A percentile compares a stretch with the other conserved stretches of the same genome.
phyloP scores from a whole-genome alignment of 1,140 invertebrate genomes.

The Pseudomyrmex dendroicus region DNA sequence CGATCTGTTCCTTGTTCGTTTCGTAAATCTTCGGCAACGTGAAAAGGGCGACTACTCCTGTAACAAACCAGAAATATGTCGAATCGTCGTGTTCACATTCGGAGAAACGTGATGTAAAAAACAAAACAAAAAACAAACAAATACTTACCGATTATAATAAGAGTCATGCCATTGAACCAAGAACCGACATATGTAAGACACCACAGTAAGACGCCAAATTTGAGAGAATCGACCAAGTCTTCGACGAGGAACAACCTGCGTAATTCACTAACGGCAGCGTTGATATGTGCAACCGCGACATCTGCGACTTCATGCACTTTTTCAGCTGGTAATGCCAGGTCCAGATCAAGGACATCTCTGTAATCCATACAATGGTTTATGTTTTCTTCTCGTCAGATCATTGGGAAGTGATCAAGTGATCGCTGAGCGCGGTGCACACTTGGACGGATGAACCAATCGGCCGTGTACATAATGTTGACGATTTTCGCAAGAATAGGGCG shows the following conservation, averaged over 20 bases:
- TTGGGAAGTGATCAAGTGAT: too few relatives aligned
- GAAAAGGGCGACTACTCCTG: slow-evolving; percentile 96
- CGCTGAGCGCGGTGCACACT: too few relatives aligned
- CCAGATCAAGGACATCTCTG: slow-evolving; percentile 94
- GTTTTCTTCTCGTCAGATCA: too few relatives aligned
- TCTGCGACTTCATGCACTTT: slow-evolving; percentile 95
- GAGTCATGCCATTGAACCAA: slow-evolving; percentile 99
- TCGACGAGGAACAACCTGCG: slow-evolving; percentile 97
- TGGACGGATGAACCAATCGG: too few relatives aligned
- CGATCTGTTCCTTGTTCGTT: slow-evolving; percentile 98
- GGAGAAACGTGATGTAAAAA: background rate
- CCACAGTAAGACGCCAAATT: slow-evolving; percentile 97
- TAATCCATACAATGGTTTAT: slow-evolving; percentile 67
- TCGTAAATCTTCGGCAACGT: slow-evolving; percentile 99
- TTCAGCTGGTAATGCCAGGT: slow-evolving; percentile 93
- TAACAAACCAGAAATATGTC: slow-evolving; percentile 80
- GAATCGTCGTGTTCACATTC: background rate
- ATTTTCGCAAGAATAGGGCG: too few relatives aligned
- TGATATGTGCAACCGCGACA: slow-evolving; percentile 93
- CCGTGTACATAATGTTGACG: too few relatives aligned
- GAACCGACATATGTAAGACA: slow-evolving; percentile 97
- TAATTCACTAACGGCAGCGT: slow-evolving; percentile 92
- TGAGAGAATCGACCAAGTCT: slow-evolving; percentile 97
- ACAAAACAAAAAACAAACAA: background rate
- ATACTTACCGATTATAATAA: slow-evolving; percentile 95